These are phyloP conservation scores for Siderastrea radians DNA, from an alignment of 92 coral and sea anemone species.

Conservation along the genomic window DNA sequence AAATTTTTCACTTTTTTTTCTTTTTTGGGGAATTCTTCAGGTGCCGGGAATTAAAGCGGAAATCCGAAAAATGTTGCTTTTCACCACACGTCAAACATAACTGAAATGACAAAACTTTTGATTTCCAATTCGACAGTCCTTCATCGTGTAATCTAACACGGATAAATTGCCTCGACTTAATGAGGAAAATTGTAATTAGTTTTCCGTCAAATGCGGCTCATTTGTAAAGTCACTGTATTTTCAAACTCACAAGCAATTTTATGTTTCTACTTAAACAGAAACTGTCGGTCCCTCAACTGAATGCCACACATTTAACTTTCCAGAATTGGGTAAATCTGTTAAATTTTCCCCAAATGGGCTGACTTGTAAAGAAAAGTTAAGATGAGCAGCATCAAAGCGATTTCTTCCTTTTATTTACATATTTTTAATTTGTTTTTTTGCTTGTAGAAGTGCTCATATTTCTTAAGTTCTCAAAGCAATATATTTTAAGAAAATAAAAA, in stretches of 20 bases:
- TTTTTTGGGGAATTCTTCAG: background rate
- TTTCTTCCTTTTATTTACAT: too few species aligned
- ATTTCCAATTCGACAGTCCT: background rate
- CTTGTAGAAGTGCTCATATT: too few species aligned
- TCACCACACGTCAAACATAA: background rate
- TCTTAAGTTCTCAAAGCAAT: too few species aligned
- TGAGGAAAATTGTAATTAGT: background rate
- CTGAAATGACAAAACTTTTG: constrained; percentile 4
- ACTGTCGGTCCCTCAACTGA: background rate
- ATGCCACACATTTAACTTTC: background rate
- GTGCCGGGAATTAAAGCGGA: background rate
- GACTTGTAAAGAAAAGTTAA: too few species aligned
- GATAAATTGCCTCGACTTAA: constrained; percentile 1
- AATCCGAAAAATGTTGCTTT: constrained; percentile 1
- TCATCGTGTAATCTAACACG: background rate
- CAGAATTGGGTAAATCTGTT: too few species aligned
- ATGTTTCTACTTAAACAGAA: too few species aligned
- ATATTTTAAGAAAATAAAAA: too few species aligned
- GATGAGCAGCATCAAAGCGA: too few species aligned
- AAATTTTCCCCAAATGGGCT: too few species aligned
- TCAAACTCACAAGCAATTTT: background rate
- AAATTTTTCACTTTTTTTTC: background rate
- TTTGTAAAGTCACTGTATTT: background rate
- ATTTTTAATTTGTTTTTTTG: too few species aligned
- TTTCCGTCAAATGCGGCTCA: background rate